phyloP scores from a whole-genome alignment of 2,797 vertebrate species.

The Premnoplex brunnescens region DNA sequence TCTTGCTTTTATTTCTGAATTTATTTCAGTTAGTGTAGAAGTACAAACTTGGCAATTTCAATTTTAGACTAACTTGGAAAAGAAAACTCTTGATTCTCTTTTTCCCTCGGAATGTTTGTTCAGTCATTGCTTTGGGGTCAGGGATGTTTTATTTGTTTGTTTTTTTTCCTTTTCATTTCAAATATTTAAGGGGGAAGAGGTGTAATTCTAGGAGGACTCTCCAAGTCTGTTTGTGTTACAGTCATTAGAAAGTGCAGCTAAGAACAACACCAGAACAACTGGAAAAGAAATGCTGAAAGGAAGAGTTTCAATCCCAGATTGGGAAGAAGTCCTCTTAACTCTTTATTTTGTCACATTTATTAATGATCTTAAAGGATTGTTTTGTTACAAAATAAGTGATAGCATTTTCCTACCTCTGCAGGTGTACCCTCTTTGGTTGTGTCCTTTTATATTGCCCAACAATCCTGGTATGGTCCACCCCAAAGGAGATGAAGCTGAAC shows the following conservation, averaged over 20 bases:
- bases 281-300: background rate
- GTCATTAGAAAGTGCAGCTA: background rate
- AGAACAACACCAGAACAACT: background rate
- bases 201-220: background rate
- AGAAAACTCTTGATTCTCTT: background rate
- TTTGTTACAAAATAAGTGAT: background rate
- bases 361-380: background rate
- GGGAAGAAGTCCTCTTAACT: background rate
- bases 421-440: slow-evolving; percentile 98
- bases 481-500: slow-evolving; percentile 87
- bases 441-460: slow-evolving; percentile 89
- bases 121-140: background rate
- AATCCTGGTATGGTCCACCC: slow-evolving; percentile 96
- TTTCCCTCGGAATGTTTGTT: background rate
- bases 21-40: background rate
- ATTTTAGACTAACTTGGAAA: background rate
- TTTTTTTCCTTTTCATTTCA: background rate
- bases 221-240: background rate
- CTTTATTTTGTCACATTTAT: background rate
- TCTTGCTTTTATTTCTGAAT: background rate
- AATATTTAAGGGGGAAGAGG: background rate
- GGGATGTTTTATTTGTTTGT: background rate
- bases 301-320: background rate
- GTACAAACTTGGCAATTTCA: background rate
- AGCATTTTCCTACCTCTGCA: slow-evolving; percentile 52